Percentiles rank a stretch among this genome's conserved stretches.
Conservation (phyloP, 2,797 vertebrate genomes). For the Brotula barbata region DNA sequence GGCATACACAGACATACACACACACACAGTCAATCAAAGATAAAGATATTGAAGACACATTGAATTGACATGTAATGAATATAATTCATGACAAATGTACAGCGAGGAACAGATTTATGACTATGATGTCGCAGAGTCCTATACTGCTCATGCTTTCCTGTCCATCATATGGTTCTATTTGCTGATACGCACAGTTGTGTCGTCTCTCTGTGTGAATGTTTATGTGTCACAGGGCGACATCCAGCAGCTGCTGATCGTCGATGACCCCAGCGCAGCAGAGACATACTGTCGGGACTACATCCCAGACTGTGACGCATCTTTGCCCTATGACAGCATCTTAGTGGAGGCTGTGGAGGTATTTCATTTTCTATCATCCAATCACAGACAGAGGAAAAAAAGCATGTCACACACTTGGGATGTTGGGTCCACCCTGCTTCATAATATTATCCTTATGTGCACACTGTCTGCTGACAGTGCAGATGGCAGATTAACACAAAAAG, state of each 20-base stretch:
- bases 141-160: constrained; percentile 12
- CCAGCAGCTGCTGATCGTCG: constrained; percentile 86
- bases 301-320: constrained; percentile 79
- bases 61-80: constrained; percentile 14
- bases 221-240: constrained; percentile 83
- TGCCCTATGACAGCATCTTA: constrained; percentile 75
- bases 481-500: constrained; percentile 31
- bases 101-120: constrained; percentile 5
- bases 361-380: not conserved
- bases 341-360: constrained; percentile 75
- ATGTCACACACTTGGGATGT: no score
- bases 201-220: constrained; percentile 13
- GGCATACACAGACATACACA: constrained; percentile 30
- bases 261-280: constrained; percentile 82
- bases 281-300: constrained; percentile 86
- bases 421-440: no score
- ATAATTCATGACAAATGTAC: constrained; percentile 18
- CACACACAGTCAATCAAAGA: constrained; percentile 30
- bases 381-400: not conserved
- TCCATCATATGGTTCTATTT: constrained; percentile 10
- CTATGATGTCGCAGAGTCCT: not conserved
- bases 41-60: constrained; percentile 26
- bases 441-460: no score
- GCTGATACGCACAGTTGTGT: constrained; percentile 1
- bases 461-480: constrained; percentile 12